Conservation (phyloP, 2,113 vertebrate genomes). For the Zosterops lateralis region DNA sequence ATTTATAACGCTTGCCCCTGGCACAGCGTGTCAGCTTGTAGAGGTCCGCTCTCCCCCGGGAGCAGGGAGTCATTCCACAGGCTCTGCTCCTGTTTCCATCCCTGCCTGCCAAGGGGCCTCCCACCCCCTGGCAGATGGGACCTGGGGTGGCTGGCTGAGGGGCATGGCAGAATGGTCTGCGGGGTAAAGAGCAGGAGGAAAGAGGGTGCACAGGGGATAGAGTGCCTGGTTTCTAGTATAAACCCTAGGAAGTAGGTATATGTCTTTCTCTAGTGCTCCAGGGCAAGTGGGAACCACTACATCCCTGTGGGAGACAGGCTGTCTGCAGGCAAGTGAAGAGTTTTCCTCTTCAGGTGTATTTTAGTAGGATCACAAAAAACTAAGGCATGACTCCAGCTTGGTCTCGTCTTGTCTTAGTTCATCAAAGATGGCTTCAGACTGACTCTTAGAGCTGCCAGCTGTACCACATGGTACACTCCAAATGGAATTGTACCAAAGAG, state of each 20-base stretch:
- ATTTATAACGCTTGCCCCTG: background rate
- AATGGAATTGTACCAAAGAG: background rate
- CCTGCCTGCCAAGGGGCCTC: background rate
- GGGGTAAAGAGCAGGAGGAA: rapidly evolving
- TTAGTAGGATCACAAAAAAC: background rate
- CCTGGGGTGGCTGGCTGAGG: background rate
- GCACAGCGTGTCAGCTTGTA: background rate
- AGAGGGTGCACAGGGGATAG: background rate
- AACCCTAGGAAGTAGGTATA: background rate
- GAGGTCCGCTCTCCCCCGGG: background rate
- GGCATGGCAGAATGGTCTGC: rapidly evolving
- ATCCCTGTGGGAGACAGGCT: background rate
- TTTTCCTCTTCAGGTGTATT: background rate
- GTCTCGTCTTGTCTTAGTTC: background rate
- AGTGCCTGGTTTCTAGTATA: background rate
- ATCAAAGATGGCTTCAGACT: background rate
- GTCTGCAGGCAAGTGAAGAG: background rate
- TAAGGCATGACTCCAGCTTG: background rate
- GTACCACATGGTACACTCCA: background rate
- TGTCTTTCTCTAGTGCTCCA: background rate
- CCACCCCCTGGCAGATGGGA: background rate
- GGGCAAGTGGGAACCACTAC: background rate
- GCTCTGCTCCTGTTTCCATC: background rate
- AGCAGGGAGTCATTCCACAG: background rate
- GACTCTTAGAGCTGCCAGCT: background rate